These are phyloP conservation scores for Myiopsitta monachus DNA, from an alignment of 2,113 vertebrate genomes.

Conservation along the genomic window DNA sequence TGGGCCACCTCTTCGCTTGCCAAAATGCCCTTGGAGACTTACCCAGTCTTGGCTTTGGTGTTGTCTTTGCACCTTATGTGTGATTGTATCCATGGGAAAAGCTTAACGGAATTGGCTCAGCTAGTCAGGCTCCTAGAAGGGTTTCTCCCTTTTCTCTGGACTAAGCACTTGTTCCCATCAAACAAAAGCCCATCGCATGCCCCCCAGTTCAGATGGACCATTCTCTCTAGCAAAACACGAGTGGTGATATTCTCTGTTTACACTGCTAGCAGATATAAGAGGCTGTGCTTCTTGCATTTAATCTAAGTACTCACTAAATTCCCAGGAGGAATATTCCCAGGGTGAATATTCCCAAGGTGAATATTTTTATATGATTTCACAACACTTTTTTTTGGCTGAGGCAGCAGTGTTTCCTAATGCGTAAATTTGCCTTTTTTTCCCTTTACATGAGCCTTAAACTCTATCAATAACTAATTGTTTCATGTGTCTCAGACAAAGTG, in stretches of 20 bases:
- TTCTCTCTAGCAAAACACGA: accelerated
- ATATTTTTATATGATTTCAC: neutral
- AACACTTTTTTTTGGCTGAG: conserved; percentile 6
- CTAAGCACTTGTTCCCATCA: neutral
- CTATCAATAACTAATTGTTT: conserved; percentile 52
- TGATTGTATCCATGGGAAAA: neutral
- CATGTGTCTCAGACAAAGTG: conserved; percentile 44
- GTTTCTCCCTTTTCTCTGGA: neutral
- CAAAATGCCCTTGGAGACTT: neutral
- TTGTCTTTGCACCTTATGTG: neutral
- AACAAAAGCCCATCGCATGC: neutral
- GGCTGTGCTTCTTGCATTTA: neutral
- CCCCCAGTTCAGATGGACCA: accelerated
- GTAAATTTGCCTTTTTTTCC: neutral
- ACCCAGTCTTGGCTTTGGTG: neutral
- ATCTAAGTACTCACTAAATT: neutral
- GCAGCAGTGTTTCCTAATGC: neutral
- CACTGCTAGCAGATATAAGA: neutral
- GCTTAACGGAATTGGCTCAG: neutral
- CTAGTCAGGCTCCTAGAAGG: neutral
- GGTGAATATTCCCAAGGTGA: neutral
- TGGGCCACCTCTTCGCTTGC: neutral
- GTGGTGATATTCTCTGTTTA: neutral
- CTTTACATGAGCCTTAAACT: conserved; percentile 17
- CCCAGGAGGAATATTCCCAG: neutral